A percentile compares a stretch with the other conserved stretches of the same genome.
Evolutionary conservation across 2,797 vertebrate genomes (phyloP).

Genomic region (Nannoperca obscura): DNA sequence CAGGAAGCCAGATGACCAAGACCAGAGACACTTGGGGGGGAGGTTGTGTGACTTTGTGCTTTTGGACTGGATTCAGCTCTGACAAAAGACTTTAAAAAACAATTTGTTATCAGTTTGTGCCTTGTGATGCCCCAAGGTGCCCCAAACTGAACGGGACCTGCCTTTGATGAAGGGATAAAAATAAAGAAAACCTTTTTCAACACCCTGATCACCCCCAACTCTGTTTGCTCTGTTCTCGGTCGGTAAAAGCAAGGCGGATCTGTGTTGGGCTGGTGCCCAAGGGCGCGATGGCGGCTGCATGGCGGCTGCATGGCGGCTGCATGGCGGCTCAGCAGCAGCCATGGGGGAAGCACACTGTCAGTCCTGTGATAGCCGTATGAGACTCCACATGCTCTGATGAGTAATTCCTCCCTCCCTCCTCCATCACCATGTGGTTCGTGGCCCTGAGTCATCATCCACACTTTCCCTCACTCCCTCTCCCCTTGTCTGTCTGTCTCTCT

Average conservation of each 20-base stretch:
- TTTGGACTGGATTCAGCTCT: constrained; percentile 13
- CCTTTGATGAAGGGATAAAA: constrained; percentile 31
- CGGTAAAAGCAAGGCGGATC: constrained; percentile 23
- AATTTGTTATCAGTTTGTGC: constrained; percentile 31
- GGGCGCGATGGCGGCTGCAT: constrained; percentile 53
- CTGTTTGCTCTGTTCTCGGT: constrained; percentile 14
- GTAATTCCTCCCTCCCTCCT: constrained; percentile 91
- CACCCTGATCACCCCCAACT: constrained; percentile 19
- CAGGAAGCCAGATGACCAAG: constrained; percentile 24
- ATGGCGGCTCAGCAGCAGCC: constrained; percentile 59
- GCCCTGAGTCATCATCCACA: constrained; percentile 90
- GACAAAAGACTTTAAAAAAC: constrained; percentile 30
- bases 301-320: constrained; percentile 28
- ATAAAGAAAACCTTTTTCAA: constrained; percentile 2
- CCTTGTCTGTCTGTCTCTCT: constrained; percentile 59
- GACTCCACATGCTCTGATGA: constrained; percentile 93
- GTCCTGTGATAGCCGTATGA: constrained; percentile 95
- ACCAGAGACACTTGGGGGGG: not conserved
- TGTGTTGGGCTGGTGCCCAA: constrained; percentile 34
- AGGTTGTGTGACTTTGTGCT: constrained; percentile 36
- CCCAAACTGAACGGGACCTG: not conserved
- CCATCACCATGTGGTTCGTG: constrained; percentile 85
- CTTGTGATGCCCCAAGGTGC: constrained; percentile 22
- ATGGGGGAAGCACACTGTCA: constrained; percentile 78
- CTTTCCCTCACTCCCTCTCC: constrained; percentile 77